Conservation (phyloP, 2,797 vertebrate species). For the Dicrostonyx torquatus region DNA sequence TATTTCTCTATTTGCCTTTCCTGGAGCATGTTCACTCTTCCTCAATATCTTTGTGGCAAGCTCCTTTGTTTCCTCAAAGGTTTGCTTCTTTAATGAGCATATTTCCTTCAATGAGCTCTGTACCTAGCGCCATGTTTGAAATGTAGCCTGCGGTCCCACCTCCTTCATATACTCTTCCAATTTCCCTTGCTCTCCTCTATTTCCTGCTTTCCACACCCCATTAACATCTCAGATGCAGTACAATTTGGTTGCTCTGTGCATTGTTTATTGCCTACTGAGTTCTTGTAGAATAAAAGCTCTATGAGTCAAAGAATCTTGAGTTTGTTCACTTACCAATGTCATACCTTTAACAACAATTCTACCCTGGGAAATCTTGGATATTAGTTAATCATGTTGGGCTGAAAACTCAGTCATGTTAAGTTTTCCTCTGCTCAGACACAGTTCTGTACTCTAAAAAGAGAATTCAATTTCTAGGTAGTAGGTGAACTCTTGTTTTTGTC, state of each 20-base stretch:
- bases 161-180: neutral
- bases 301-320: neutral
- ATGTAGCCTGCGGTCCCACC: neutral
- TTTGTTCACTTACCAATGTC: constrained; percentile 1
- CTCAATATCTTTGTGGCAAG: neutral
- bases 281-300: neutral
- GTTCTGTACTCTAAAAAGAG: constrained; percentile 7
- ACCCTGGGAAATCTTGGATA: neutral
- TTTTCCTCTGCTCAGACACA: neutral
- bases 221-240: neutral
- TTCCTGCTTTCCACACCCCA: neutral
- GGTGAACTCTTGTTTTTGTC: neutral
- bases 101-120: neutral
- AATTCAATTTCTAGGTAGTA: neutral
- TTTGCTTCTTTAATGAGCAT: too few species aligned
- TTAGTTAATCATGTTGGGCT: neutral
- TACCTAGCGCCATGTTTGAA: neutral
- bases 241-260: neutral
- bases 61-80: neutral
- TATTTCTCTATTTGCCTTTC: neutral
- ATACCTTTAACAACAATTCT: neutral
- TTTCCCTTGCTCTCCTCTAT: neutral
- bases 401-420: neutral
- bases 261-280: neutral
- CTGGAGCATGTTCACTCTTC: neutral